A percentile compares a stretch with the other conserved stretches of the same genome.
Conservation (phyloP, 2,113 vertebrate genomes). For the Orycteropus afer region DNA sequence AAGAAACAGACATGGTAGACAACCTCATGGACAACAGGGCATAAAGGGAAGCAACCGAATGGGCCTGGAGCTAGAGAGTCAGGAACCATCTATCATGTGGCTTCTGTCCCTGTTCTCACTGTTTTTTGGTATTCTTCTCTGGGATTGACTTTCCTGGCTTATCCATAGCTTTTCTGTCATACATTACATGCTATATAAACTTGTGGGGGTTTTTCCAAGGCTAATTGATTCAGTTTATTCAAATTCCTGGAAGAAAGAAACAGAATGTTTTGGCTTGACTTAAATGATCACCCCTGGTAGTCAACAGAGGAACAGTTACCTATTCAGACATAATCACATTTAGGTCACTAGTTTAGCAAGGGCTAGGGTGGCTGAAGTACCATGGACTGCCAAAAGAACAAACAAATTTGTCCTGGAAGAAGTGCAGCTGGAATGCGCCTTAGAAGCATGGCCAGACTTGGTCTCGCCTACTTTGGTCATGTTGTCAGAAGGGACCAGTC, state of each 20-base stretch:
- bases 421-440: too few relatives aligned
- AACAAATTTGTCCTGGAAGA: too few relatives aligned
- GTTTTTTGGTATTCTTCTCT: background rate
- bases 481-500: too few relatives aligned
- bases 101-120: background rate
- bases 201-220: background rate
- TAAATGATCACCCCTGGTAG: background rate
- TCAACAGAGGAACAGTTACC: background rate
- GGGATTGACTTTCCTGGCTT: background rate
- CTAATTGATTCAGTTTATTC: background rate
- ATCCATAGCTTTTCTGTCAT: background rate
- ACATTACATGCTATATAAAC: fast-evolving
- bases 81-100: background rate
- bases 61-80: background rate
- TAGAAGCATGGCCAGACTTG: too few relatives aligned
- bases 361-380: background rate
- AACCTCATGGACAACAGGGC: too few relatives aligned
- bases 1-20: background rate
- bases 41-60: background rate
- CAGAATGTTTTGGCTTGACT: background rate
- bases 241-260: background rate
- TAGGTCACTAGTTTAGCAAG: background rate
- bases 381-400: too few relatives aligned
- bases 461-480: too few relatives aligned
- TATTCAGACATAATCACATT: background rate